Percentiles rank a stretch among this genome's conserved stretches.
Evolutionary conservation across 1,140 invertebrate genomes (phyloP).

Genomic region (Solenopsis fugax): DNA sequence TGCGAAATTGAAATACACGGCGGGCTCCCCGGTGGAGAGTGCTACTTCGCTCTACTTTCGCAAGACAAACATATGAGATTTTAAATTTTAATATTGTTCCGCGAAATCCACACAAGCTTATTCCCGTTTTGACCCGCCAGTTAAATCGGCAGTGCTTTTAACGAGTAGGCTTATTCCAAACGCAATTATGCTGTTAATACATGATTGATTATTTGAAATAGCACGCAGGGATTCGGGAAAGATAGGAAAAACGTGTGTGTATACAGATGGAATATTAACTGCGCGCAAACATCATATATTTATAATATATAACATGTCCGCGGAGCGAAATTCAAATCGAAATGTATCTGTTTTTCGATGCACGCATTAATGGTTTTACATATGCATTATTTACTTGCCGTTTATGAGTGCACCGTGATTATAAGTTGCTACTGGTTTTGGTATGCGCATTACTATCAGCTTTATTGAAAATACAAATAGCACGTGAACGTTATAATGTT

Average conservation of each 20-base stretch:
- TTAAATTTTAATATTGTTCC: constrained; percentile 48
- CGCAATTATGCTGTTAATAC: constrained; percentile 33
- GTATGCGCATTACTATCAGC: constrained; percentile 28
- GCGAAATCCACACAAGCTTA: not conserved
- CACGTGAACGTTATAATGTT: not conserved
- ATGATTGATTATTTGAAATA: constrained; percentile 38
- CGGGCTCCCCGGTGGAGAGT: not conserved
- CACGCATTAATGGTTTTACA: constrained; percentile 48
- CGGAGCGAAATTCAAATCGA: constrained; percentile 11
- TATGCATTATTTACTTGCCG: constrained; percentile 56
- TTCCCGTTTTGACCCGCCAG: not conserved
- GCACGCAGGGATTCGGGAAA: not conserved
- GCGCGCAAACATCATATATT: constrained; percentile 28
- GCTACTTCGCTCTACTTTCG: constrained; percentile 31
- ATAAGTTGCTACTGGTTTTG: constrained; percentile 34
- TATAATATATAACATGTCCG: not conserved
- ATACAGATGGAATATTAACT: constrained; percentile 40
- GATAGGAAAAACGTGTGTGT: constrained; percentile 17
- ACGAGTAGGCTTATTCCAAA: not conserved
- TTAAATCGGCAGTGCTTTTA: not conserved
- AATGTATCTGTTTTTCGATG: constrained; percentile 53
- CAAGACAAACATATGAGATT: constrained; percentile 59
- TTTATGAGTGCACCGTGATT: constrained; percentile 49
- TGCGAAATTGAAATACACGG: constrained; percentile 50
- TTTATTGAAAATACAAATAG: constrained; percentile 16